A percentile compares a stretch with the other conserved stretches of the same genome.
phyloP scores from a whole-genome alignment of 2,797 vertebrate species.

The Mus spretus region DNA sequence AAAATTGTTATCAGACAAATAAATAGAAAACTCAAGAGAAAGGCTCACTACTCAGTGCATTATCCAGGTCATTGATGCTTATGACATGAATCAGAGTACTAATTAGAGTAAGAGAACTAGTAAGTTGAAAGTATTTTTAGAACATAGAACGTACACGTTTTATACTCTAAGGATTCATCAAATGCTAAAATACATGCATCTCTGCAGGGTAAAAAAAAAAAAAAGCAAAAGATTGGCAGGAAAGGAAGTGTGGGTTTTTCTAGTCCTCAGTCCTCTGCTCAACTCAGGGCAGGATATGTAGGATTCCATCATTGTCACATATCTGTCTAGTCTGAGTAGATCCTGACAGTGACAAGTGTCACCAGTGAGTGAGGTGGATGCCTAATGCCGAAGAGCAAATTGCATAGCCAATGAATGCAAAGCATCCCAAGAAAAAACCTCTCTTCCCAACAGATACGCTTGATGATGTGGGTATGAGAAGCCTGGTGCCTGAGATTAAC shows the following conservation, averaged over 20 bases:
- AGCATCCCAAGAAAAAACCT: background rate
- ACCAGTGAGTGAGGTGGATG: too few species aligned
- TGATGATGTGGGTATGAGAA: background rate
- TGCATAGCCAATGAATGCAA: background rate
- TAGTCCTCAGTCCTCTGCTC: background rate
- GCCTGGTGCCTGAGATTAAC: background rate
- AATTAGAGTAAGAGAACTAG: background rate
- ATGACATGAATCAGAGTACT: background rate
- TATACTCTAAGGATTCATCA: background rate
- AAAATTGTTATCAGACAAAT: background rate
- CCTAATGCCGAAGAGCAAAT: background rate
- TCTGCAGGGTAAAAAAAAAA: background rate
- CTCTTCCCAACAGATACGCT: background rate
- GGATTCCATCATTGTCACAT: conserved; percentile 6
- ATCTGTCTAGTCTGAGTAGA: background rate
- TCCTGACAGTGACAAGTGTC: conserved; percentile 13
- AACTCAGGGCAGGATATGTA: background rate
- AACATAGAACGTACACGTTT: background rate
- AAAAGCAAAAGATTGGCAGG: background rate
- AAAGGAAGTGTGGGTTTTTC: background rate
- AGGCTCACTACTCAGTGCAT: background rate
- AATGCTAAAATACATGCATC: conserved; percentile 10
- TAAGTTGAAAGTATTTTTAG: background rate
- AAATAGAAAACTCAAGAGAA: background rate
- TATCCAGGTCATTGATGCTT: background rate